Base-by-base conservation (phyloP, 2,888 invertebrate genomes). In the Tanypteryx hageni region DNA sequence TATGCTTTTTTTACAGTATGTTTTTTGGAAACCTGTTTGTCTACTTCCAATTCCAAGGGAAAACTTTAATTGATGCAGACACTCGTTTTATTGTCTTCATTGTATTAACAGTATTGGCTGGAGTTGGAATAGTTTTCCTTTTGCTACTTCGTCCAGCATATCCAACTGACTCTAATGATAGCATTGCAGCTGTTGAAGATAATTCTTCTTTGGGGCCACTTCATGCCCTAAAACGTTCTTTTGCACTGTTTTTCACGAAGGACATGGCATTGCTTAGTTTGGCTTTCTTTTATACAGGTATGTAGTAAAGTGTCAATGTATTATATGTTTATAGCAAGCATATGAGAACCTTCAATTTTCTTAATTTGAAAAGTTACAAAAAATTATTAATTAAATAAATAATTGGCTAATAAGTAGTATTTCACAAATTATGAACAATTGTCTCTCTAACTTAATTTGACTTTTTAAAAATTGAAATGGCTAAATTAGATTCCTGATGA, bases 11-110 rank as follows among this genome's bases (percentile, higher is more conserved):
- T 56, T 83, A n/a, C 96, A 99, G 99, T 94, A 97, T 99, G 96
- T 97, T 99, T 95, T 97, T 98, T 94, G 99, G 99, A 92, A 99
- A 99, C 95, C 96, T 99, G 59, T 99, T 99, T 95, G 98, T 99
- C 56, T 99, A 97, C 95, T 98, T 98, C 95, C 97, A 97, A 95
- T 99, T 99, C 95, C 97, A 97, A 96, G 98, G 98, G 92, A 96
- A 97, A 94, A 96, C 96, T 0, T 96, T 96, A 92, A 98, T 99
- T 81, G 97, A 97, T 93, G 94, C 95, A 91, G 95, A 96, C 14
- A 98, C 98, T 0, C 96, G 99, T 44, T 96, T 96, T 89, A 95
- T 98, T 3, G 98, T 99, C 10, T 99, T 98, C 95, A 97, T 97
- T 92, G 98, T 98, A 0, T 96, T 99, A 92, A 95, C 94, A 85